Evolutionary conservation across 2,797 vertebrate genomes (phyloP).

Genomic region (Phalanger gymnotis): DNA sequence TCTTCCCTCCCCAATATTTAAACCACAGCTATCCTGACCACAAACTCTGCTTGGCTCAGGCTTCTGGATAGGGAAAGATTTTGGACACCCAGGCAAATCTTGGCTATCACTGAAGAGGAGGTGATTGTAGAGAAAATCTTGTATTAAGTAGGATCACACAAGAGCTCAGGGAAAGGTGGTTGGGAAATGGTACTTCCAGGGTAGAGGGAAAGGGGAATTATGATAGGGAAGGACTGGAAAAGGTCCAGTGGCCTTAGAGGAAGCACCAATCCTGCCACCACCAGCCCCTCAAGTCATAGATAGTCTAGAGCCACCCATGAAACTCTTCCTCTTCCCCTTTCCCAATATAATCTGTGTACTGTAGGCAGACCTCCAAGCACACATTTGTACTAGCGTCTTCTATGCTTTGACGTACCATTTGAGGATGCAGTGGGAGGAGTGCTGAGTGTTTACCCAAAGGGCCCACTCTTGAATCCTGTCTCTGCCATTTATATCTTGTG

Average conservation of each 20-base stretch:
- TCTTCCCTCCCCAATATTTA: not conserved
- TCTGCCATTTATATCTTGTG: not conserved
- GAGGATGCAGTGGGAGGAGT: not conserved
- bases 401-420: not conserved
- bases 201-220: not conserved
- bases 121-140: not conserved
- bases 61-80: not conserved
- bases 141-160: not conserved
- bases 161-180: not conserved
- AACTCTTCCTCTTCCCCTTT: not conserved
- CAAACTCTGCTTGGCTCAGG: not conserved
- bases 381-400: not conserved
- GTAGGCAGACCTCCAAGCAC: not conserved
- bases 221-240: not conserved
- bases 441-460: not conserved
- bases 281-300: not conserved
- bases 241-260: not conserved
- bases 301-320: not conserved
- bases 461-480: not conserved
- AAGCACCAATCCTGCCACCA: not conserved
- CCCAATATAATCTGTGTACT: not conserved
- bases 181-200: slow-evolving; percentile 24
- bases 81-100: not conserved
- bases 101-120: not conserved
- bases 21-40: too few species aligned